These are phyloP conservation scores for Danionella dracula DNA, from an alignment of 2,797 vertebrate species.

Conservation along the genomic window DNA sequence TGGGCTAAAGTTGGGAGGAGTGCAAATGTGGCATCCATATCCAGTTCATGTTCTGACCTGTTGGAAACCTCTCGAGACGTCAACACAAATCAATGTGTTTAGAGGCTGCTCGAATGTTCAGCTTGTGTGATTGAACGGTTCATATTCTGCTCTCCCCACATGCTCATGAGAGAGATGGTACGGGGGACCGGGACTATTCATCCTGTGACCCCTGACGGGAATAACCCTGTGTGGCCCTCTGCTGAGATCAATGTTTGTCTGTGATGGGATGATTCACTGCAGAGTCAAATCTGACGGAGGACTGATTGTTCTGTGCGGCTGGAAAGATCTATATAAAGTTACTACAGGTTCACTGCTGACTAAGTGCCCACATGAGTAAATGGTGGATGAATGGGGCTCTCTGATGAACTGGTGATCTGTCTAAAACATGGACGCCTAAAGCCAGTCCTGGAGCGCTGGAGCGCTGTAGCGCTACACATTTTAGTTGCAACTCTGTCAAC, in stretches of 20 bases:
- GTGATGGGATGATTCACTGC: conserved; percentile 27
- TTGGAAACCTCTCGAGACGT: not conserved
- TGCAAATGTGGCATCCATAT: not conserved
- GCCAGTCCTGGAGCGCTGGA: too few relatives aligned
- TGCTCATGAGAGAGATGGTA: not conserved
- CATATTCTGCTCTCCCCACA: conserved; percentile 39
- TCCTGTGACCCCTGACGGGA: conserved; percentile 26
- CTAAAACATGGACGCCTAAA: too few relatives aligned
- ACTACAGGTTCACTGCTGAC: too few relatives aligned
- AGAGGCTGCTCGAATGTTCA: conserved; percentile 28
- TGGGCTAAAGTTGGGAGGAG: not conserved
- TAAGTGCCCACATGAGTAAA: too few relatives aligned
- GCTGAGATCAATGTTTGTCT: conserved; percentile 15
- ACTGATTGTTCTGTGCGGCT: not conserved
- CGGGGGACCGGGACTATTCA: conserved; percentile 34
- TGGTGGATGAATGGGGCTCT: too few relatives aligned
- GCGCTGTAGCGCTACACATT: too few relatives aligned
- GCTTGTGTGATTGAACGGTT: conserved; percentile 35
- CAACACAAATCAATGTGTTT: not conserved
- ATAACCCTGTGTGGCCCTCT: conserved; percentile 32
- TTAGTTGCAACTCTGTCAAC: too few relatives aligned
- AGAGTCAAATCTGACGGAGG: conserved; percentile 13
- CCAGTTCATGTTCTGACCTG: not conserved
- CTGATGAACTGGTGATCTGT: too few relatives aligned
- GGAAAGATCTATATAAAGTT: too few relatives aligned